These are phyloP conservation scores for Sebastes cheni DNA, from an alignment of 2,797 vertebrate species.

Conservation along the genomic window DNA sequence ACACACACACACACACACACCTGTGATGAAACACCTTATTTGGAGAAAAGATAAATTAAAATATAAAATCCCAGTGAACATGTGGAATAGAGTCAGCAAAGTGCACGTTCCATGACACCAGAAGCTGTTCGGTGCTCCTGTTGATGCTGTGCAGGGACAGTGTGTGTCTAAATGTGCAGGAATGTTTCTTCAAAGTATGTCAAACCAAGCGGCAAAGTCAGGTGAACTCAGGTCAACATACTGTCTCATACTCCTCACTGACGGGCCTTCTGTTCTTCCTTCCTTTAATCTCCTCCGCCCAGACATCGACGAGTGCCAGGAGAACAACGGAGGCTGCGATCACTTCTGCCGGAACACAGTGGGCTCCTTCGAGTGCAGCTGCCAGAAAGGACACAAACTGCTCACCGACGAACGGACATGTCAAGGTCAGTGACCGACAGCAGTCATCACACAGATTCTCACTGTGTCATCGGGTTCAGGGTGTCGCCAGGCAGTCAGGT, in stretches of 20 bases:
- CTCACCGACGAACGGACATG: constrained; percentile 95
- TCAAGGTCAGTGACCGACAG: constrained; percentile 86
- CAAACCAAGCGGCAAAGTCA: not conserved
- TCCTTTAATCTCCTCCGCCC: constrained; percentile 15
- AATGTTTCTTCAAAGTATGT: not conserved
- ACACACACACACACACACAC: not conserved
- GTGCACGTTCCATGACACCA: not conserved
- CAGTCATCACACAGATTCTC: not conserved
- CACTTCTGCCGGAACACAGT: constrained; percentile 97
- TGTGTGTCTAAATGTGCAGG: not conserved
- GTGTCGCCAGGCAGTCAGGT: not conserved
- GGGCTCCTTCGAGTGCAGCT: constrained; percentile 98
- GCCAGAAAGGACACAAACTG: constrained; percentile 95
- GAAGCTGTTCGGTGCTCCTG: not conserved
- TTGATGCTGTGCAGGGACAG: not conserved
- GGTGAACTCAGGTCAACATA: not conserved
- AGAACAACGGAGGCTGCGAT: constrained; percentile 95
- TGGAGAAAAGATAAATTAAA: not conserved
- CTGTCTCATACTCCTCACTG: not conserved
- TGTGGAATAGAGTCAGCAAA: not conserved
- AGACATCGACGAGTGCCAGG: constrained; percentile 97
- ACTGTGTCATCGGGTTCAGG: not conserved
- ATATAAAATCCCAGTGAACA: not conserved
- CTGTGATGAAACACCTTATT: not conserved
- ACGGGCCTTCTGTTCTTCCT: not conserved